Evolutionary conservation across 2,888 invertebrate species (phyloP).

Genomic region (Eristalinus aeneus): DNA sequence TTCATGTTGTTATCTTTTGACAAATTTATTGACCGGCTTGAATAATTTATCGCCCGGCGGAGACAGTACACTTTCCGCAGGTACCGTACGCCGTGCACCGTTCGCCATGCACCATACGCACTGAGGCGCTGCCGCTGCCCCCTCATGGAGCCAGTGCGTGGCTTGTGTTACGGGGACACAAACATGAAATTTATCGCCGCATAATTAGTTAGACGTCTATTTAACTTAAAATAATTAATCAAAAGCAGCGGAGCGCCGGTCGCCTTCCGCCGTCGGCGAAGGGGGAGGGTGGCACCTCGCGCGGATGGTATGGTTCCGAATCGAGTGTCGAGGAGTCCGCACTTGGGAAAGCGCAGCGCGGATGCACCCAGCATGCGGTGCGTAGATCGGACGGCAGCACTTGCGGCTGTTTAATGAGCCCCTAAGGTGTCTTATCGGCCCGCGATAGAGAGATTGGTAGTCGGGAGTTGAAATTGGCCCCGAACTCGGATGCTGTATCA

Average conservation of each 20-base stretch:
- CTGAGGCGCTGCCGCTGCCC: background rate
- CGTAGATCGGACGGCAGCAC: conserved; percentile 37
- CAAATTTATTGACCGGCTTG: conserved; percentile 73
- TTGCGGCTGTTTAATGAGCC: conserved; percentile 55
- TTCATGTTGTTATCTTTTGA: conserved; percentile 73
- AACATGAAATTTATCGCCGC: conserved; percentile 73
- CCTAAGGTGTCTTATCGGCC: conserved; percentile 62
- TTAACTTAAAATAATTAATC: conserved; percentile 73
- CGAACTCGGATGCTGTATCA: conserved; percentile 8
- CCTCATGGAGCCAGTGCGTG: conserved; percentile 3
- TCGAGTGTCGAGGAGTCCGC: conserved; percentile 5
- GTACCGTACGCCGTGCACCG: conserved; percentile 39
- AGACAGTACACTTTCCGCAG: conserved; percentile 46
- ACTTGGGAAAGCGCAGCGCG: conserved; percentile 55
- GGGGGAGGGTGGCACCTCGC: conserved; percentile 1
- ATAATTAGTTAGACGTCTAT: conserved; percentile 74
- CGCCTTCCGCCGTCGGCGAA: background rate
- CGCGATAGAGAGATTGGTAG: conserved; percentile 18
- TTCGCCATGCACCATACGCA: background rate
- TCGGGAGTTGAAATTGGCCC: background rate
- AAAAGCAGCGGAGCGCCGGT: conserved; percentile 36
- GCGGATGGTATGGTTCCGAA: conserved; percentile 49
- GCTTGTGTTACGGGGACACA: conserved; percentile 66
- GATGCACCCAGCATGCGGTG: conserved; percentile 16
- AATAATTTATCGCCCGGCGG: conserved; percentile 71